phyloP scores from a whole-genome alignment of 2,888 invertebrate genomes.

The Ligdia adustata region DNA sequence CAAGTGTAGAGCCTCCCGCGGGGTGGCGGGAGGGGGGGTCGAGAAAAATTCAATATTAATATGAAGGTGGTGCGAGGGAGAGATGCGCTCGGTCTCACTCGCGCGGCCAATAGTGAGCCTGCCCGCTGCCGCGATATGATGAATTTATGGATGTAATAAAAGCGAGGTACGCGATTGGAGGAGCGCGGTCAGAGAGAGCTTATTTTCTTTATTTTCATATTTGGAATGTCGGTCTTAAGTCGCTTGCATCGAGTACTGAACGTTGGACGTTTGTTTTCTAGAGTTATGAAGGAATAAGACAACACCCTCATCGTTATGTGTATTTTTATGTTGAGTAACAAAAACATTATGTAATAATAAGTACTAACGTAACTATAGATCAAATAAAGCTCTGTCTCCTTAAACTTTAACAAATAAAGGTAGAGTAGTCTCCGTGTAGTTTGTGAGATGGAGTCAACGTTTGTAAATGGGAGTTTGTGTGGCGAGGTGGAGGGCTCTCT shows the following conservation, averaged over 20 bases:
- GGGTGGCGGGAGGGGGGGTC: conserved; percentile 82
- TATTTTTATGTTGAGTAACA: conserved; percentile 25
- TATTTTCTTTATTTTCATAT: conserved; percentile 85
- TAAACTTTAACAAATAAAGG: conserved; percentile 22
- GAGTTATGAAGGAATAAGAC: conserved; percentile 43
- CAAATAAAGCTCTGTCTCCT: conserved; percentile 23
- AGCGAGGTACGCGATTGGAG: conserved; percentile 87
- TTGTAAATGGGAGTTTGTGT: conserved; percentile 58
- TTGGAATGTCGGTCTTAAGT: conserved; percentile 75
- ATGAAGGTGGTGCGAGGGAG: conserved; percentile 88
- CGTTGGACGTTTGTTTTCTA: conserved; percentile 60
- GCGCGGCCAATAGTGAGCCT: conserved; percentile 83
- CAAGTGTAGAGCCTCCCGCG: conserved; percentile 82
- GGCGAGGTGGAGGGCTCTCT: conserved; percentile 61
- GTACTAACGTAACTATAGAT: neutral
- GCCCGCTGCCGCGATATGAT: conserved; percentile 86
- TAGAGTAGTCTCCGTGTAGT: conserved; percentile 30
- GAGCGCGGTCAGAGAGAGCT: conserved; percentile 78
- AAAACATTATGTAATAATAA: neutral
- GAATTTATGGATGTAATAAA: conserved; percentile 94
- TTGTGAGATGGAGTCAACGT: conserved; percentile 37
- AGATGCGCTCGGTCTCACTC: conserved; percentile 75
- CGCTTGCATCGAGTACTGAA: conserved; percentile 54
- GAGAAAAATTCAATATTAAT: conserved; percentile 93
- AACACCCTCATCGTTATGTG: conserved; percentile 35